phyloP scores from a whole-genome alignment of 1,140 invertebrate genomes.

The Heliconius hermathena region DNA sequence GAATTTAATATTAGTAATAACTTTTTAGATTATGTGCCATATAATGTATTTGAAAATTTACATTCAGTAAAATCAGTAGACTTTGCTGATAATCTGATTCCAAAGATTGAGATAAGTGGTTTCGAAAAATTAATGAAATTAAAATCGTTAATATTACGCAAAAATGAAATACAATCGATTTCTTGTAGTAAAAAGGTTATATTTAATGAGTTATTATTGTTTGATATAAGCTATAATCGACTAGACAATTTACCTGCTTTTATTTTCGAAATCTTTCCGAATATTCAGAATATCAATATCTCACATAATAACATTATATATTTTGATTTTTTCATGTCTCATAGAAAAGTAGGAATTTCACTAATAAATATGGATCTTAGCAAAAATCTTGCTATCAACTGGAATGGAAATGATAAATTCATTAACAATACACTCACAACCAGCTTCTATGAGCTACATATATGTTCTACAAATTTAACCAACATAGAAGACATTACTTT shows the following conservation, averaged over 20 bases:
- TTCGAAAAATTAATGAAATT: conserved; percentile 67
- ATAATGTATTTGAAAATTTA: conserved; percentile 68
- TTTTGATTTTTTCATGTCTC: conserved; percentile 66
- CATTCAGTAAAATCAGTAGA: conserved; percentile 69
- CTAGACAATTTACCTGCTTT: conserved; percentile 61
- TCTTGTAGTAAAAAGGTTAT: conserved; percentile 63
- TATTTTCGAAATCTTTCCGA: conserved; percentile 71
- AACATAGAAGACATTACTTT: conserved; percentile 70
- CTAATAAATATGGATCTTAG: conserved; percentile 72
- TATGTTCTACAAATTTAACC: conserved; percentile 68
- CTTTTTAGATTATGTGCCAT: conserved; percentile 72
- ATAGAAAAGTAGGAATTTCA: conserved; percentile 56
- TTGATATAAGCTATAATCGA: conserved; percentile 74
- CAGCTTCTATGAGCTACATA: conserved; percentile 72
- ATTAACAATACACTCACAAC: conserved; percentile 62
- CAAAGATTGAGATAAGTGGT: conserved; percentile 69
- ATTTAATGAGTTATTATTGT: conserved; percentile 57
- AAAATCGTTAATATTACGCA: conserved; percentile 69
- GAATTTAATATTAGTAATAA: conserved; percentile 77
- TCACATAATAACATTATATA: conserved; percentile 68
- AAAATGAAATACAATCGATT: conserved; percentile 74
- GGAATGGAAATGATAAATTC: conserved; percentile 51
- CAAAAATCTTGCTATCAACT: conserved; percentile 67
- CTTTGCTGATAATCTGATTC: conserved; percentile 70
- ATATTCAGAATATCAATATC: conserved; percentile 73